Conservation (phyloP, 2,888 invertebrate genomes). For the Blomia tropicalis region DNA sequence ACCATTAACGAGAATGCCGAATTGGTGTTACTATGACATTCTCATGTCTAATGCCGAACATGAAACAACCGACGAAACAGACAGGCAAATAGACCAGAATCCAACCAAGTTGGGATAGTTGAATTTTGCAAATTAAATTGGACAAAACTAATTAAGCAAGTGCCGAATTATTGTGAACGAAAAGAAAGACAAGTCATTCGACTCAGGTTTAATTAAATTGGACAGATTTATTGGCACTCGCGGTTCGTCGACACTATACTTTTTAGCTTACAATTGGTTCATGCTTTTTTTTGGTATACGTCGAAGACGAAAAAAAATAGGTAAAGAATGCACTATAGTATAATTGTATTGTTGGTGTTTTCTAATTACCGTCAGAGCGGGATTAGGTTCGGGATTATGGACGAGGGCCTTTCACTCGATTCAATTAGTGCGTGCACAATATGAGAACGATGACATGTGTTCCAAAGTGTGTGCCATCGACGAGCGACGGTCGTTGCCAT, state of each 20-base stretch:
- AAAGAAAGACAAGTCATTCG: neutral
- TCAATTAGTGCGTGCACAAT: neutral
- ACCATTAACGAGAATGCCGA: too few relatives aligned
- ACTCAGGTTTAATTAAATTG: constrained; percentile 11
- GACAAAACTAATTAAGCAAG: constrained; percentile 11
- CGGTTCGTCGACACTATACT: neutral
- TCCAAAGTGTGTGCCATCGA: neutral
- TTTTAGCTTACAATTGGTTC: too few relatives aligned
- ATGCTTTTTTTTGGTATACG: too few relatives aligned
- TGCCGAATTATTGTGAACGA: too few relatives aligned
- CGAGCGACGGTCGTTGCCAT: too few relatives aligned
- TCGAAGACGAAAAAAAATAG: too few relatives aligned
- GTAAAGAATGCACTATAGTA: too few relatives aligned
- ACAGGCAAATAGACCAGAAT: neutral
- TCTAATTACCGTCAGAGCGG: neutral
- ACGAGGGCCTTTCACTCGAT: neutral
- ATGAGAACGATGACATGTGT: constrained; percentile 13
- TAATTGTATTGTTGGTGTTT: neutral
- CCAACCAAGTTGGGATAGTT: neutral
- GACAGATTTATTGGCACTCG: neutral
- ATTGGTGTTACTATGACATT: too few relatives aligned
- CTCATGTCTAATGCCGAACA: too few relatives aligned
- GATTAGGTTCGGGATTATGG: neutral
- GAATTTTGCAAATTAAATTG: neutral
- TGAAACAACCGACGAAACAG: too few relatives aligned